Base-by-base conservation (phyloP, 2,113 vertebrate species). In the Triplophysa rosa region DNA sequence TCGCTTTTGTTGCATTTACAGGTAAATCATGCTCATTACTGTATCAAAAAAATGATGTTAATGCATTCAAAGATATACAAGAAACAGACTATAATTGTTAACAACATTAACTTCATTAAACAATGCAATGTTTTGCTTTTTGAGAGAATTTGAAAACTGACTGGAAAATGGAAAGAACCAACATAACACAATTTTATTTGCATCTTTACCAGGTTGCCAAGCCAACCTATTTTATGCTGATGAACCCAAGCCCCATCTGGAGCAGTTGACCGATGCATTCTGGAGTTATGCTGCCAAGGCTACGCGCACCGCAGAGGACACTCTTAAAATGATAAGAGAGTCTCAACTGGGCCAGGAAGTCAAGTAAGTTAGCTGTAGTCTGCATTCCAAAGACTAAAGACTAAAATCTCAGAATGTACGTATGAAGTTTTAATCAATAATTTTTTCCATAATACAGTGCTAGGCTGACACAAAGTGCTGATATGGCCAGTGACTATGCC, bases 231-330 rank as follows among this genome's bases (percentile, higher is more conserved):
- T 91, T 17, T 52, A 89, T 88, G 86, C 83, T 2, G 86, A 88
- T 29, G 82, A 86, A 4, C 85, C 87, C 64, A 80, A 81, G 37
- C 29, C 23, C 13, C 86, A 88, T 73, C 79, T 87, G 1, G 88
- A 92, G 0, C 77, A 89, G 80, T 69, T 89, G 24, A 89, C 84
- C 42, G 86, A 90, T 79, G 85, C 88, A 42, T 92, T 91, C 77
- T 91, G 89, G 91, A 86, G 88, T 33, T 91, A 90, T 4, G 86
- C 90, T 16, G 63, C 84, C 61, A 84, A 85, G 70, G 88, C 85
- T 12, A 89, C 89, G 1, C n/a, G 49, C 13, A 89, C 82, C 0
- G 87, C 89, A 0, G 88, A 88, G 61, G 89, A 90, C 8, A 84
- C 87, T 0, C 0, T 90, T 21, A 83, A 86, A 74, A 81, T 70